A percentile compares a stretch with the other conserved stretches of the same genome.
phyloP scores from a whole-genome alignment of 2,888 invertebrate species.

The Lampropteryx suffumata region DNA sequence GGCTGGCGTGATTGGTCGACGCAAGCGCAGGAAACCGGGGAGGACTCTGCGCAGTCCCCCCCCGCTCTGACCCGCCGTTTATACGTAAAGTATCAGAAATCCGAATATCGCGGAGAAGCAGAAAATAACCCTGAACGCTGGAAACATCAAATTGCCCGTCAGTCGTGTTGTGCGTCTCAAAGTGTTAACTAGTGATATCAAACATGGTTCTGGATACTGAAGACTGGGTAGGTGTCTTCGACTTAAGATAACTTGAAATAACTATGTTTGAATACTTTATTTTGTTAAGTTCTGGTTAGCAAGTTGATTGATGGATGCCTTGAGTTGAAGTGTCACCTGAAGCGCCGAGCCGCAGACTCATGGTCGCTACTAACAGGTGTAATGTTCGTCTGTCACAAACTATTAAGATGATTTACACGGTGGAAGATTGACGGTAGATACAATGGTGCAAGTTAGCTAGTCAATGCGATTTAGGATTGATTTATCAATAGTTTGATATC shows the following conservation, averaged over 20 bases:
- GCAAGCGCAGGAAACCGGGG: slow-evolving; percentile 68
- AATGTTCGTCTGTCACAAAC: slow-evolving; percentile 38
- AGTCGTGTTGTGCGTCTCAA: slow-evolving; percentile 83
- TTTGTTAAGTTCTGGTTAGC: slow-evolving; percentile 28
- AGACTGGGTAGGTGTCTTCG: slow-evolving; percentile 76
- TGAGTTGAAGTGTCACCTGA: slow-evolving; percentile 34
- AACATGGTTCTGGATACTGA: slow-evolving; percentile 80
- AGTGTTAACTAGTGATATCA: slow-evolving; percentile 80
- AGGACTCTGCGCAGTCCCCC: slow-evolving; percentile 57
- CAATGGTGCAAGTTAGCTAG: slow-evolving; percentile 27
- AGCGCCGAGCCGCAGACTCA: slow-evolving; percentile 31
- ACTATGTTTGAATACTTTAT: slow-evolving; percentile 22
- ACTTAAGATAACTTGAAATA: slow-evolving; percentile 25
- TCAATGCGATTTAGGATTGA: too few relatives aligned
- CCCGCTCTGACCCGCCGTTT: slow-evolving; percentile 42
- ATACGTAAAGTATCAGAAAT: slow-evolving; percentile 71
- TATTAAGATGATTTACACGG: slow-evolving; percentile 32
- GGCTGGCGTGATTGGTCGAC: slow-evolving; percentile 74
- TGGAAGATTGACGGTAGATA: slow-evolving; percentile 30
- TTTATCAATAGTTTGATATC: too few relatives aligned
- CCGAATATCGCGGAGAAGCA: slow-evolving; percentile 69
- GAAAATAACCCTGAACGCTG: slow-evolving; percentile 82
- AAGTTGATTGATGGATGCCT: slow-evolving; percentile 35
- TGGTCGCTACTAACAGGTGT: slow-evolving; percentile 51
- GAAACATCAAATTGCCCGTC: slow-evolving; percentile 67